Conservation (phyloP, 2,797 vertebrate species). For the Loris lydekkerianus region DNA sequence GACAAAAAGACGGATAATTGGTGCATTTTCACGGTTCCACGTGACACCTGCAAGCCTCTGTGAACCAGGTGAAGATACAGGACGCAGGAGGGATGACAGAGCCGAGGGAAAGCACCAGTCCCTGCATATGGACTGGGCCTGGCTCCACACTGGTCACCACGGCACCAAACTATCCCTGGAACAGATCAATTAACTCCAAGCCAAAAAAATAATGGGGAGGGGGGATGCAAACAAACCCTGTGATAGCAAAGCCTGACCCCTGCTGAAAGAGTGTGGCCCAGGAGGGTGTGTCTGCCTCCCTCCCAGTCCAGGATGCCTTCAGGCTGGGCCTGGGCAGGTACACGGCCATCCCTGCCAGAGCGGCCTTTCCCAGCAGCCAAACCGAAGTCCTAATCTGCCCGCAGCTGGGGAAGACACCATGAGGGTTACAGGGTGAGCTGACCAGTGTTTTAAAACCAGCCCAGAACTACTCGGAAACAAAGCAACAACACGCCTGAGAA, state of each 20-base stretch:
- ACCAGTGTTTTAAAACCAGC: background rate
- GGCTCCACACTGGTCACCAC: background rate
- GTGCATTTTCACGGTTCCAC: rapidly evolving
- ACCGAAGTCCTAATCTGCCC: background rate
- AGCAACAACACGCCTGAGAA: background rate
- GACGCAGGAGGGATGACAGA: background rate
- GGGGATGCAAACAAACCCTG: rapidly evolving
- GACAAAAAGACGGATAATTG: background rate
- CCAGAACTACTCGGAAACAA: background rate
- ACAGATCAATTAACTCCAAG: background rate
- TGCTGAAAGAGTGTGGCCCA: rapidly evolving
- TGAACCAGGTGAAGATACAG: background rate
- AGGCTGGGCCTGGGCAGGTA: rapidly evolving
- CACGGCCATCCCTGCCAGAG: rapidly evolving
- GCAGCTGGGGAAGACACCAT: rapidly evolving
- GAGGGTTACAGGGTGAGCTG: background rate
- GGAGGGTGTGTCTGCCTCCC: no score
- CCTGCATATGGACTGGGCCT: rapidly evolving
- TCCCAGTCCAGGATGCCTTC: background rate
- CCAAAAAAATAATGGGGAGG: background rate
- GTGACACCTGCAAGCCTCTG: background rate
- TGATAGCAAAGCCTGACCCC: background rate
- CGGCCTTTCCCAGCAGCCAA: rapidly evolving
- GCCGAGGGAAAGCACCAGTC: rapidly evolving
- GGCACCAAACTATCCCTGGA: rapidly evolving